Evolutionary conservation across 2,113 vertebrate genomes (phyloP).

Genomic region (Desmodus rotundus): DNA sequence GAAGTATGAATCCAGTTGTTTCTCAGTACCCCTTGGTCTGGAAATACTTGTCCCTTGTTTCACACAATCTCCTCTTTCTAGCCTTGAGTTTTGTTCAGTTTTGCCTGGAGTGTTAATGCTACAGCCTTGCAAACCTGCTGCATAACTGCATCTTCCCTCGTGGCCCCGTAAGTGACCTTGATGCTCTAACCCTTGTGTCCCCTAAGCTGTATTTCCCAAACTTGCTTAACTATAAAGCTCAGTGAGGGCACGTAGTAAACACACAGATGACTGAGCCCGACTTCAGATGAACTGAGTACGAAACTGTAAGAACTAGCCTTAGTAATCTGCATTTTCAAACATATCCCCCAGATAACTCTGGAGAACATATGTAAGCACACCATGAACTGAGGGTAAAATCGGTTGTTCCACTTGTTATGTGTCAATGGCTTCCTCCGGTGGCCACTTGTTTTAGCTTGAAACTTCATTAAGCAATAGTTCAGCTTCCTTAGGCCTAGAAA

Average conservation of each 20-base stretch:
- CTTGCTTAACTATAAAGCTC: neutral
- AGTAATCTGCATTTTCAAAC: neutral
- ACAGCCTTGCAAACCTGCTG: neutral
- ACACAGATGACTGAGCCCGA: neutral
- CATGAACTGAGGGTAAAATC: neutral
- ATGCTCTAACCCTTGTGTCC: neutral
- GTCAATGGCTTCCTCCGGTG: neutral
- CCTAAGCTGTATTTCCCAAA: neutral
- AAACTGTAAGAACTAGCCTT: neutral
- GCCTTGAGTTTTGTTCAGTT: neutral
- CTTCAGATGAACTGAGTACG: neutral
- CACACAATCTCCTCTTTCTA: neutral
- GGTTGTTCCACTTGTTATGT: neutral
- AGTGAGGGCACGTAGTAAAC: neutral
- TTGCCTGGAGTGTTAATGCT: neutral
- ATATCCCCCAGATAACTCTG: neutral
- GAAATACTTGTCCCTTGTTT: neutral
- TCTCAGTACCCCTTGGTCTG: neutral
- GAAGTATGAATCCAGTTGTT: neutral
- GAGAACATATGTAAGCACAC: neutral
- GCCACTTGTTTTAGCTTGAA: neutral
- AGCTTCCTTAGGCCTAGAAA: neutral
- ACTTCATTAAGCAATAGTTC: neutral
- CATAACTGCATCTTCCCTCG: neutral
- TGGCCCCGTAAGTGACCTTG: neutral